These are phyloP conservation scores for Opisthograptis luteolata DNA, from an alignment of 2,888 invertebrate species.

Conservation along the genomic window DNA sequence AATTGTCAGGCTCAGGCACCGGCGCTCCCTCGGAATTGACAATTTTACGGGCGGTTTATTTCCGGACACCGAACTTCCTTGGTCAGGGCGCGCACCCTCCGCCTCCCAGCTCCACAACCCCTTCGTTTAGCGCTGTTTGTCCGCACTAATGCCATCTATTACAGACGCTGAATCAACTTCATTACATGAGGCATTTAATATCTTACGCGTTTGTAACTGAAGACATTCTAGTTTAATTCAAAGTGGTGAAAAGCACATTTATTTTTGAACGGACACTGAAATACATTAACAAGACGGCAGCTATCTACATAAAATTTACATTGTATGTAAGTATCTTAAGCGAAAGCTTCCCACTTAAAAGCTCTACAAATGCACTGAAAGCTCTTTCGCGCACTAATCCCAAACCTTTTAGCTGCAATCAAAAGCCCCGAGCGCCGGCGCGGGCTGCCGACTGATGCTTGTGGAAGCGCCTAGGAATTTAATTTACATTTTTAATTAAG, in stretches of 20 bases:
- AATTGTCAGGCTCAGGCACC: conserved; percentile 72
- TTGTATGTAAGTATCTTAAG: conserved; percentile 84
- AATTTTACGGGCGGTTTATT: conserved; percentile 89
- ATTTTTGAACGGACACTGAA: conserved; percentile 21
- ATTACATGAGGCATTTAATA: conserved; percentile 21
- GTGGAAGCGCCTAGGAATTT: conserved; percentile 84
- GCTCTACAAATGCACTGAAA: conserved; percentile 85
- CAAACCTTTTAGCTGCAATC: conserved; percentile 85
- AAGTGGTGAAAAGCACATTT: conserved; percentile 17
- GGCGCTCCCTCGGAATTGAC: conserved; percentile 84
- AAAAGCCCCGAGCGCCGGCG: conserved; percentile 79
- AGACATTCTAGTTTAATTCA: conserved; percentile 17
- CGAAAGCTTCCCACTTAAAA: conserved; percentile 85
- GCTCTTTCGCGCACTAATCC: conserved; percentile 85
- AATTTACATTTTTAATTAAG: conserved; percentile 85
- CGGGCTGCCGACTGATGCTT: conserved; percentile 74
- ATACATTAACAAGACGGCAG: conserved; percentile 43
- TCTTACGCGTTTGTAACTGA: conserved; percentile 31
- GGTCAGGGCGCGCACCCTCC: conserved; percentile 62
- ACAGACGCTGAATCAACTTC: conserved; percentile 43
- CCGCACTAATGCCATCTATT: conserved; percentile 44
- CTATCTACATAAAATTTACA: conserved; percentile 79
- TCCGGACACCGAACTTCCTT: conserved; percentile 83
- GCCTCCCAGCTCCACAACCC: conserved; percentile 56
- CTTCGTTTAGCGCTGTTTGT: conserved; percentile 57